A percentile compares a stretch with the other conserved stretches of the same genome.
Conservation (phyloP, 2,113 vertebrate species). For the Oreochromis aureus region DNA sequence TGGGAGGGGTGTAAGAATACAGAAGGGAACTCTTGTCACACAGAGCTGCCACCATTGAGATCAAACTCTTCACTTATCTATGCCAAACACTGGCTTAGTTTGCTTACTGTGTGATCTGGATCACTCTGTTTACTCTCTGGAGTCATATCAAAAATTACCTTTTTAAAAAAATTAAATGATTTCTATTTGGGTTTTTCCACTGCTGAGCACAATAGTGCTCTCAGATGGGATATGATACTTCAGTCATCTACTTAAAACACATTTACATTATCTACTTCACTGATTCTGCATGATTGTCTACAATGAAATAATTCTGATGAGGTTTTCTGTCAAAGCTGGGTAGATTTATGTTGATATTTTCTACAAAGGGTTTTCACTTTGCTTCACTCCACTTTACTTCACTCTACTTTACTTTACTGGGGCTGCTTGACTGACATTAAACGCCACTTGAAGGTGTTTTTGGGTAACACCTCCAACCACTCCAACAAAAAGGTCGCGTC, state of each 20-base stretch:
- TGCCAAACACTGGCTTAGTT: slow-evolving; percentile 5
- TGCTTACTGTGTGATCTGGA: not conserved
- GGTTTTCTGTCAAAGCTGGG: not conserved
- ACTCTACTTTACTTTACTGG: not conserved
- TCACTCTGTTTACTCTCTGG: slow-evolving; percentile 43
- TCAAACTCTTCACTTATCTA: slow-evolving; percentile 60
- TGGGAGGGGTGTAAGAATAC: not conserved
- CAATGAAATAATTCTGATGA: not conserved
- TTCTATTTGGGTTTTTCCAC: not conserved
- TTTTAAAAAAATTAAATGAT: not conserved
- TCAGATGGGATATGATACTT: not conserved
- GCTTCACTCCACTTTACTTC: not conserved
- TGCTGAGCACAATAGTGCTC: not conserved
- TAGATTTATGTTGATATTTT: not conserved
- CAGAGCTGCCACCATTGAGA: slow-evolving; percentile 25
- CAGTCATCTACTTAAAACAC: slow-evolving; percentile 1
- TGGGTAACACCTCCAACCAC: slow-evolving; percentile 38
- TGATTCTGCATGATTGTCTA: not conserved
- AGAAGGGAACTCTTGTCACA: slow-evolving; percentile 19
- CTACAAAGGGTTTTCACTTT: not conserved
- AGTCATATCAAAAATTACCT: slow-evolving; percentile 17
- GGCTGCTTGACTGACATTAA: slow-evolving; percentile 40
- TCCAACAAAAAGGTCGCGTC: slow-evolving; percentile 22
- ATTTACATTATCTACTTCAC: not conserved
- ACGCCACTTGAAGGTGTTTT: slow-evolving; percentile 54